Base-by-base conservation (phyloP, 2,888 invertebrate species). In the Napeogenes inachia region DNA sequence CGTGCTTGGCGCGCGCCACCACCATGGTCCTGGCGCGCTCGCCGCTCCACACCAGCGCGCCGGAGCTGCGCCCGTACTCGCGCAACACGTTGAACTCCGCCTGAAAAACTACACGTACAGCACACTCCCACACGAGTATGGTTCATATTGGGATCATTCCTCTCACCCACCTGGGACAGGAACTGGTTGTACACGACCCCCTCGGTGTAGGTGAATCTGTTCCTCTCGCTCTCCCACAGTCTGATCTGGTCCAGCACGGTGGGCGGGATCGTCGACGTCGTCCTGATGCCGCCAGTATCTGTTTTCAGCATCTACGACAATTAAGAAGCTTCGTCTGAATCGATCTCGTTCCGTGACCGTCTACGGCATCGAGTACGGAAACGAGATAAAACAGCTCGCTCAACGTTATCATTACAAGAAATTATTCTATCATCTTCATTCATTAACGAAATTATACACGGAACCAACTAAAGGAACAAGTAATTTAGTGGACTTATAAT, bases 101-200 rank as follows among this genome's bases (percentile, higher is more conserved):
- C 92, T 94, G 82, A 60, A 13, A 35, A 10, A 35, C 47, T 2
- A n/a, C 47, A n/a, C 21, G 32, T 8, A 21, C 21, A 21, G 21
- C 21, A 21, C 21, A 21, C 21, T 21, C 21, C 1, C 21, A 1
- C 21, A 35, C 35, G 35, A 35, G 35, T 35, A 35, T 6, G 1
- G 21, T 21, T 21, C 21, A 21, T 21, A 21, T 21, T 33, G 33
- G 13, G 30, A 35, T 33, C 4, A 32, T 33, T 33, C 13, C 8
- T 12, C 35, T 35, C 42, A 1, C 32, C 8, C 42, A 92, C 93
- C 89, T 94, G 97, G 0, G 98, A 98, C 63, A 98, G 89, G 89
- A 99, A 99, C 91, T 98, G 98, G 86, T 98, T 98, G 89, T 99
- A 99, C 33, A 99, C 93, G 57, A 98, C 98, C 10, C 99, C 98